phyloP scores from a whole-genome alignment of 2,888 invertebrate genomes.

The Fragum whitleyi region DNA sequence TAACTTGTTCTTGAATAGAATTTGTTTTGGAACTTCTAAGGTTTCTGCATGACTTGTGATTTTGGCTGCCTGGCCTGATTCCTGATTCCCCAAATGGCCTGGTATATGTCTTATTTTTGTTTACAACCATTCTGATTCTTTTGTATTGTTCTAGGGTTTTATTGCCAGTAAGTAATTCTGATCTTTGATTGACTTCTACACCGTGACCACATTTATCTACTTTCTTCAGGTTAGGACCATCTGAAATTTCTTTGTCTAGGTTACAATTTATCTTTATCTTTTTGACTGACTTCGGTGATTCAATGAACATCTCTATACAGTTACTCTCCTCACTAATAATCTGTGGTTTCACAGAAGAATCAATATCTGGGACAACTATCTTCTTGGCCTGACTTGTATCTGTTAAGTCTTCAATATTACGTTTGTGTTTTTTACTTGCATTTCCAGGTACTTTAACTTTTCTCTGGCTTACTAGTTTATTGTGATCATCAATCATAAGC shows the following conservation, averaged over 20 bases:
- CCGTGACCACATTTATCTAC: too few relatives aligned
- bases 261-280: background rate
- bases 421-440: background rate
- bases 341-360: constrained; percentile 1
- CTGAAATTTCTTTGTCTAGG: background rate
- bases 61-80: background rate
- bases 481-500: background rate
- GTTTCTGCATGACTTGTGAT: background rate
- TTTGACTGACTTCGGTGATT: background rate
- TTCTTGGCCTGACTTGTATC: too few relatives aligned
- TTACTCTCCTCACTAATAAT: constrained; percentile 23
- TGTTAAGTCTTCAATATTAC: background rate
- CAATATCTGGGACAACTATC: background rate
- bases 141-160: background rate
- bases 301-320: constrained; percentile 40
- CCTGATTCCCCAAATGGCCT: background rate
- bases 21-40: too few relatives aligned
- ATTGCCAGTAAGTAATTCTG: background rate
- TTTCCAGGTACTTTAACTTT: background rate
- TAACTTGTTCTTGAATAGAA: background rate
- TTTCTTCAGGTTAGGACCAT: background rate
- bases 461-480: background rate
- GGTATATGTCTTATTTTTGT: background rate
- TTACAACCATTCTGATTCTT: background rate
- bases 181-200: too few relatives aligned